Evolutionary conservation across 2,113 vertebrate species (phyloP).

Genomic region (Condylura cristata): DNA sequence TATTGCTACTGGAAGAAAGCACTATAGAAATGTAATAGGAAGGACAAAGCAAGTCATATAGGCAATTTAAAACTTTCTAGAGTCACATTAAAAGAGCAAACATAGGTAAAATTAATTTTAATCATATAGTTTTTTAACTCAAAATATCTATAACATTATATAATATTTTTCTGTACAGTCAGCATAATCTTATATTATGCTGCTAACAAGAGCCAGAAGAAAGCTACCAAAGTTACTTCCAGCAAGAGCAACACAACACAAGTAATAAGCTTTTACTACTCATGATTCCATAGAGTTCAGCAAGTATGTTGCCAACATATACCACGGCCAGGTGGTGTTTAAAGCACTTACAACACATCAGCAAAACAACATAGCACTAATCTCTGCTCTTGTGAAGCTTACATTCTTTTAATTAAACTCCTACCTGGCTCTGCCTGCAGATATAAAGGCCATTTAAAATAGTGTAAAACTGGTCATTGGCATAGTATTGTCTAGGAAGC

Average conservation of each 20-base stretch:
- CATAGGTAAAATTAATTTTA: too few species aligned
- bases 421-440: neutral
- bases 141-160: too few species aligned
- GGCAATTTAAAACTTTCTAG: too few species aligned
- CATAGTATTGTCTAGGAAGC: neutral
- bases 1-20: too few species aligned
- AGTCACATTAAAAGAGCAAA: too few species aligned
- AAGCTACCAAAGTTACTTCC: neutral
- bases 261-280: neutral
- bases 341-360: neutral
- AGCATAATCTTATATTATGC: too few species aligned
- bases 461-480: neutral
- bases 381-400: too few species aligned
- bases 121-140: too few species aligned
- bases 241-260: neutral
- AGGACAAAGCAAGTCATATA: too few species aligned
- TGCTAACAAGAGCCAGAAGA: too few species aligned
- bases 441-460: neutral
- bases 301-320: neutral
- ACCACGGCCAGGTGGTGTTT: accelerated
- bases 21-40: too few species aligned
- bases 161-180: too few species aligned
- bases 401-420: neutral
- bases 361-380: neutral
- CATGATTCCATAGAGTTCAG: neutral